Evolutionary conservation across 1,140 invertebrate species (phyloP).

Genomic region (Stegodyphus dumicola): DNA sequence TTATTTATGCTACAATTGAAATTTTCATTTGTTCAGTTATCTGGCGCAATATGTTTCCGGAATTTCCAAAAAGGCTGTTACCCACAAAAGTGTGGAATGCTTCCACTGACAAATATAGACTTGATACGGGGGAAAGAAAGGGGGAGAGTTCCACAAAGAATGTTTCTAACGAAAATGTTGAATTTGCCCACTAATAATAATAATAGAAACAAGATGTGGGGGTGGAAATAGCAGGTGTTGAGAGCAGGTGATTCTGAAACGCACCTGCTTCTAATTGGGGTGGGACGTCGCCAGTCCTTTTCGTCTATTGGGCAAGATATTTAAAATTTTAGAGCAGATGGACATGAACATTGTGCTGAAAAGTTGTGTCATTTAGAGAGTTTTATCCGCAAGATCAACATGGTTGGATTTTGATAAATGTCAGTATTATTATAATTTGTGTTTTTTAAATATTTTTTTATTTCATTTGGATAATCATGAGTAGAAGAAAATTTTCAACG

Average conservation of each 20-base stretch:
- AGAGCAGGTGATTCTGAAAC: conserved; percentile 35
- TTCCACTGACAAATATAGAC: conserved; percentile 37
- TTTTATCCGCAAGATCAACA: conserved; percentile 19
- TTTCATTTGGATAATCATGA: conserved; percentile 19
- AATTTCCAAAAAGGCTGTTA: conserved; percentile 36
- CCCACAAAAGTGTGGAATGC: conserved; percentile 38
- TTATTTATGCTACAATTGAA: conserved; percentile 39
- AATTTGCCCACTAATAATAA: conserved; percentile 17
- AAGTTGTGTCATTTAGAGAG: conserved; percentile 19
- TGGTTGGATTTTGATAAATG: conserved; percentile 14
- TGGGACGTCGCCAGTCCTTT: conserved; percentile 16
- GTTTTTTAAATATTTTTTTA: conserved; percentile 4
- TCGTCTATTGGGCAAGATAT: conserved; percentile 18
- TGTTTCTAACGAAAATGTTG: conserved; percentile 17
- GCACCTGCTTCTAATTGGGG: conserved; percentile 19
- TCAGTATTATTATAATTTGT: conserved; percentile 15
- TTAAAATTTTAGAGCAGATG: conserved; percentile 17
- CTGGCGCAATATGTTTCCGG: conserved; percentile 34
- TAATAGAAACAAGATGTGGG: conserved; percentile 27
- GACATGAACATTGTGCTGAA: conserved; percentile 12
- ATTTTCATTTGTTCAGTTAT: conserved; percentile 40
- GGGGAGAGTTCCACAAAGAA: conserved; percentile 12
- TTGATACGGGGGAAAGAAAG: conserved; percentile 14
- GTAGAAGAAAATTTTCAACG: conserved; percentile 19
- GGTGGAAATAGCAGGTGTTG: conserved; percentile 34